Evolutionary conservation across 2,113 vertebrate genomes (phyloP).

Genomic region (Peucedramus taeniatus): DNA sequence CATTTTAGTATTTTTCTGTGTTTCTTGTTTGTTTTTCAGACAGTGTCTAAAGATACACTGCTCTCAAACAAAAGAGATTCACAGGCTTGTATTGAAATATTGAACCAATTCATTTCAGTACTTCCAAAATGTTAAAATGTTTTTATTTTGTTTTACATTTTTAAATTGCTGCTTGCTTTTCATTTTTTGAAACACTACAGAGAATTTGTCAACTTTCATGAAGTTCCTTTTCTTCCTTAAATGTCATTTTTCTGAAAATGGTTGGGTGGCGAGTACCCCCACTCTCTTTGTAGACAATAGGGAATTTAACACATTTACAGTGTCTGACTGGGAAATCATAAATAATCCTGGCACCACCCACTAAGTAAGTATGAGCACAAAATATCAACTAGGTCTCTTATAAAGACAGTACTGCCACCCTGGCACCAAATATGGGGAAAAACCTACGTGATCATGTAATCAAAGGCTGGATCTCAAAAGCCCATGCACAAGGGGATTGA

Average conservation of each 20-base stretch:
- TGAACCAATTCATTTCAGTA: not conserved
- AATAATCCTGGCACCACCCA: not conserved
- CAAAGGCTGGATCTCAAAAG: constrained; percentile 17
- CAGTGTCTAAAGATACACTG: not conserved
- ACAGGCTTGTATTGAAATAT: not conserved
- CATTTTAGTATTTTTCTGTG: not conserved
- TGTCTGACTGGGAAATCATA: not conserved
- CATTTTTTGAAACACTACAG: not conserved
- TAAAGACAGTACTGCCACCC: not conserved
- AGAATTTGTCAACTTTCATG: not conserved
- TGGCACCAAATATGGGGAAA: not conserved
- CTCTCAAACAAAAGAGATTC: not conserved
- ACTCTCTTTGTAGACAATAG: not conserved
- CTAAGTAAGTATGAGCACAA: not conserved
- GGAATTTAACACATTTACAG: not conserved
- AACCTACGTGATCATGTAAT: not conserved
- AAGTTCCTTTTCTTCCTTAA: not conserved
- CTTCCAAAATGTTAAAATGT: not conserved
- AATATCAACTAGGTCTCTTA: not conserved
- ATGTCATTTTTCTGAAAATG: not conserved
- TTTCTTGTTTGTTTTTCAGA: not conserved
- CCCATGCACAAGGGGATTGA: not conserved
- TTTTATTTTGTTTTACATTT: not conserved
- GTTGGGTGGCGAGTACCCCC: not conserved
- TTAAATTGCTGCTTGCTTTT: not conserved